Evolutionary conservation across 1,140 invertebrate genomes (phyloP).

Genomic region (Drosophila ercepeae): DNA sequence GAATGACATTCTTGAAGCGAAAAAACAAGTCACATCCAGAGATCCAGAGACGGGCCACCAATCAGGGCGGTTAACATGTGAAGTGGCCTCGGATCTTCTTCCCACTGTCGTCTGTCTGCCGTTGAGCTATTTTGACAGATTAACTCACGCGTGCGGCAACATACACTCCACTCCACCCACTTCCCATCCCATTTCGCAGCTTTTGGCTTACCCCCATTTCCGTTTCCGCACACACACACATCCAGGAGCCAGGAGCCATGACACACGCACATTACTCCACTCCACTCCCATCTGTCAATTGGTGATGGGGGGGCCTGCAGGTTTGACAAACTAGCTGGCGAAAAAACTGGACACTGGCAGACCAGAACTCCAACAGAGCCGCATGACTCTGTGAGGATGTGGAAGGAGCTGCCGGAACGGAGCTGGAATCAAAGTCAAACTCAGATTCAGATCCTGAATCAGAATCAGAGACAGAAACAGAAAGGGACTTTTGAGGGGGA

Average conservation of each 20-base stretch:
- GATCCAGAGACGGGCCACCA: slow-evolving; percentile 50
- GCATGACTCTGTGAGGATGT: background rate
- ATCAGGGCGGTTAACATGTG: slow-evolving; percentile 51
- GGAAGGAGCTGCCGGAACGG: slow-evolving; percentile 9
- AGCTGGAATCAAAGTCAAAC: slow-evolving; percentile 22
- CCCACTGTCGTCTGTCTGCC: slow-evolving; percentile 25
- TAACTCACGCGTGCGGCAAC: slow-evolving; percentile 75
- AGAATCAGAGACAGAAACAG: slow-evolving; percentile 5
- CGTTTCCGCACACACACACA: slow-evolving; percentile 9
- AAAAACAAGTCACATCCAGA: slow-evolving; percentile 60
- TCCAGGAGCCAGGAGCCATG: background rate
- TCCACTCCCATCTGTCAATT: slow-evolving; percentile 50
- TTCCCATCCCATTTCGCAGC: background rate
- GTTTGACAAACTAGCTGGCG: slow-evolving; percentile 48
- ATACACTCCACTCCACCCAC: slow-evolving; percentile 10
- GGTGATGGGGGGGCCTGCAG: slow-evolving; percentile 37
- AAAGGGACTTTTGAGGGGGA: background rate
- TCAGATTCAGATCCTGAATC: slow-evolving; percentile 6
- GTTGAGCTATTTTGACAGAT: slow-evolving; percentile 79
- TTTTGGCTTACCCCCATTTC: slow-evolving; percentile 6
- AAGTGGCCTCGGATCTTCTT: slow-evolving; percentile 24
- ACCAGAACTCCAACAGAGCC: slow-evolving; percentile 18
- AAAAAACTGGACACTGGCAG: slow-evolving; percentile 35
- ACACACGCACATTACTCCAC: slow-evolving; percentile 14
- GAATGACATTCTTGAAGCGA: slow-evolving; percentile 39